These are phyloP conservation scores for Pherbina coryleti DNA, from an alignment of 2,888 invertebrate species.

Conservation along the genomic window DNA sequence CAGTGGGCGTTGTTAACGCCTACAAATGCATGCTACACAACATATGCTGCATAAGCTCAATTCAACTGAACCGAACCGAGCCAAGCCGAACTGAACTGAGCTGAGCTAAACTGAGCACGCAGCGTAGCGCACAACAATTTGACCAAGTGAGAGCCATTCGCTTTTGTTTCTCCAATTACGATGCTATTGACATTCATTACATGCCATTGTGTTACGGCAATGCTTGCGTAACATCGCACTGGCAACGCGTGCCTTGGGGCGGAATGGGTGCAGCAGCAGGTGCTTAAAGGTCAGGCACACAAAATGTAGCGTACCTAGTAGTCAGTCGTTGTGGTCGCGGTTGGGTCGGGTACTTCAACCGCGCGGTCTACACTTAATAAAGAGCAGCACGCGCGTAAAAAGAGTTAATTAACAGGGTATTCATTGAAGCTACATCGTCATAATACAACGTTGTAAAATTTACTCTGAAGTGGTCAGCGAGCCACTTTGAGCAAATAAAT, in stretches of 20 bases:
- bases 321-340: too few species aligned
- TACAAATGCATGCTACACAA: neutral
- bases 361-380: too few species aligned
- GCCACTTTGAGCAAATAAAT: too few species aligned
- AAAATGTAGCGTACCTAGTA: too few species aligned
- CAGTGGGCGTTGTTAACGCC: neutral
- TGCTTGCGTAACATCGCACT: neutral
- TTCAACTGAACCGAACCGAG: neutral
- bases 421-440: too few species aligned
- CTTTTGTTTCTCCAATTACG: conserved; percentile 37
- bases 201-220: conserved; percentile 27
- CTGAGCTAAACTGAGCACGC: neutral
- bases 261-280: neutral
- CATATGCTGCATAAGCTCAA: neutral
- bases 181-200: conserved; percentile 41
- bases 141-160: neutral
- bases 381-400: too few species aligned
- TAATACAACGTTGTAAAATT: too few species aligned
- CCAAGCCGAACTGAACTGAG: neutral
- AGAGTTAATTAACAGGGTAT: too few species aligned
- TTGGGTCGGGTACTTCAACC: too few species aligned
- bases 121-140: neutral
- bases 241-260: neutral
- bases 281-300: neutral
- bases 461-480: too few species aligned